Evolutionary conservation across 2,113 vertebrate genomes (phyloP).

Genomic region (Megaleporinus macrocephalus): DNA sequence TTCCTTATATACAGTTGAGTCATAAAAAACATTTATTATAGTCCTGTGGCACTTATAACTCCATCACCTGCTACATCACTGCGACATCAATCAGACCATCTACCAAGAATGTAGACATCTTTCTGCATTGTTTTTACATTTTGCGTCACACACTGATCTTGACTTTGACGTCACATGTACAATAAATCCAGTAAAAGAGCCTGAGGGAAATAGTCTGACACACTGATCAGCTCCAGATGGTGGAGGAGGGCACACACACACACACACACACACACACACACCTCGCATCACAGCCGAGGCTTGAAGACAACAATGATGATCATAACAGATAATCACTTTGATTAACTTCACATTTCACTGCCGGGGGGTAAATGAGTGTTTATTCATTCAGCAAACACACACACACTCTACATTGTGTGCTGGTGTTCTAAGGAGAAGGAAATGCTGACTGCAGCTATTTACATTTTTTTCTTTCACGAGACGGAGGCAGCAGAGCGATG

Average conservation of each 20-base stretch:
- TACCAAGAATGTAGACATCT: too few species aligned
- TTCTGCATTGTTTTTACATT: too few species aligned
- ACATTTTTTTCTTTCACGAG: constrained; percentile 39
- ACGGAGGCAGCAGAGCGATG: constrained; percentile 5
- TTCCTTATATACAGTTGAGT: too few species aligned
- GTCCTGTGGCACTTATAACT: too few species aligned
- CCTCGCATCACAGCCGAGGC: constrained; percentile 54
- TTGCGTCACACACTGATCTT: too few species aligned
- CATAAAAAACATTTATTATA: too few species aligned
- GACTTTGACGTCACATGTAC: neutral
- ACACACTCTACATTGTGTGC: neutral
- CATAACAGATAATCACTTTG: constrained; percentile 72
- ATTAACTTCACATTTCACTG: constrained; percentile 75
- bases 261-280: neutral
- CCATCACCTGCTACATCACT: too few species aligned
- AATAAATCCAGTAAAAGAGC: neutral
- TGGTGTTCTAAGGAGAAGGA: constrained; percentile 41
- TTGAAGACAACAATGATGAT: constrained; percentile 61
- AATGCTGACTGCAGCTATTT: constrained; percentile 64
- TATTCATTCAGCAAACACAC: constrained; percentile 68
- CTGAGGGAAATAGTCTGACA: constrained; percentile 3
- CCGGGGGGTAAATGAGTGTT: constrained; percentile 76
- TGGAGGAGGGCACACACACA: constrained; percentile 6
- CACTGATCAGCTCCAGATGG: constrained; percentile 46
- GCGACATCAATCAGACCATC: too few species aligned